These are phyloP conservation scores for Mesaphorura yosii DNA, from an alignment of 1,140 invertebrate species.

Conservation along the genomic window DNA sequence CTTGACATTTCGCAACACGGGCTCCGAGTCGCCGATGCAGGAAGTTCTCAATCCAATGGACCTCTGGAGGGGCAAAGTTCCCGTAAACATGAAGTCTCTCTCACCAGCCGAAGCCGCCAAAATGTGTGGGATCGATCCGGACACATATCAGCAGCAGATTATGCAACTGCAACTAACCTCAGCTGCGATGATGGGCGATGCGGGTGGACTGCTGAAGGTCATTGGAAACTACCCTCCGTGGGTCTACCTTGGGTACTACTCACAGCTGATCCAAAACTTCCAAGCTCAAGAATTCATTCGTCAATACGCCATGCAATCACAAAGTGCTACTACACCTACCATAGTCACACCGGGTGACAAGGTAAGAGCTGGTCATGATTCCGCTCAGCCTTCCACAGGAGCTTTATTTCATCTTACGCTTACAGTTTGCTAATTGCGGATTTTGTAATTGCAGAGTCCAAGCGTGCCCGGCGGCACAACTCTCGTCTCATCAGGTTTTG, in stretches of 20 bases:
- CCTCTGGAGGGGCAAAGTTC: constrained; percentile 5
- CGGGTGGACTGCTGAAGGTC: constrained; percentile 25
- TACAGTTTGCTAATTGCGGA: not conserved
- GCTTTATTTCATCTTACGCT: not conserved
- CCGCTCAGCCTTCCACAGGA: not conserved
- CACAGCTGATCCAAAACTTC: constrained; percentile 33
- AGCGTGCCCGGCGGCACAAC: constrained; percentile 13
- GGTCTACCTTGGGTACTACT: constrained; percentile 34
- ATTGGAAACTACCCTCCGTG: constrained; percentile 30
- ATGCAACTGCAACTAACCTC: constrained; percentile 29
- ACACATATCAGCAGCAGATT: constrained; percentile 30
- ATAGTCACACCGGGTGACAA: constrained; percentile 30
- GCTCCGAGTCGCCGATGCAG: not conserved
- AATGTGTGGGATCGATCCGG: constrained; percentile 26
- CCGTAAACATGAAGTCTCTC: constrained; percentile 13
- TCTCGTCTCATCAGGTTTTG: constrained; percentile 14
- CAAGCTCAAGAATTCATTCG: constrained; percentile 34
- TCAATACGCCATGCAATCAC: constrained; percentile 32
- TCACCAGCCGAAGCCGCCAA: constrained; percentile 25
- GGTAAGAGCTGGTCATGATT: constrained; percentile 13
- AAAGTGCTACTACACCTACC: constrained; percentile 17
- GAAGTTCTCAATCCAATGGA: not conserved
- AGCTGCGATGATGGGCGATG: constrained; percentile 24
- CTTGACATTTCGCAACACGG: constrained; percentile 14
- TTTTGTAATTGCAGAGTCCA: constrained; percentile 13